Evolutionary conservation across 2,113 vertebrate genomes (phyloP).

Genomic region (Saguinus midas): DNA sequence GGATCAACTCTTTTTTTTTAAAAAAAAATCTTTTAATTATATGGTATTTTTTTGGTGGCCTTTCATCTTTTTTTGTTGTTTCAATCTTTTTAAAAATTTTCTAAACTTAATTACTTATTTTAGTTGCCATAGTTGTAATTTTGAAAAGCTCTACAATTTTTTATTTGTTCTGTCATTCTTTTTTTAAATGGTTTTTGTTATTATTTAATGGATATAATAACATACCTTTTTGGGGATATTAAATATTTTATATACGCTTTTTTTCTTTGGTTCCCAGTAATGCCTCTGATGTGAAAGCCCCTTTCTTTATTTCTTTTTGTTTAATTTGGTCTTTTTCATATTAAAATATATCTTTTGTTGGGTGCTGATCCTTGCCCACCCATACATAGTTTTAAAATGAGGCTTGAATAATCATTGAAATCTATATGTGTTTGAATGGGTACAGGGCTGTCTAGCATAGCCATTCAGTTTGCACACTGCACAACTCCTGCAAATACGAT

Average conservation of each 20-base stretch:
- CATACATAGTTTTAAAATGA: neutral
- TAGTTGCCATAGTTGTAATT: conserved; percentile 12
- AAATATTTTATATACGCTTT: neutral
- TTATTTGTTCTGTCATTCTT: neutral
- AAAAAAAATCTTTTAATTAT: neutral
- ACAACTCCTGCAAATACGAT: neutral
- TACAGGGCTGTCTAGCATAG: neutral
- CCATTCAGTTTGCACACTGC: neutral
- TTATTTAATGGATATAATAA: neutral
- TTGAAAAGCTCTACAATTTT: conserved; percentile 4
- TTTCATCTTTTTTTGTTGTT: neutral
- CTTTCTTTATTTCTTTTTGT: neutral
- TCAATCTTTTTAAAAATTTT: conserved; percentile 7
- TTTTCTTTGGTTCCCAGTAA: neutral
- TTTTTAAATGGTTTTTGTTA: neutral
- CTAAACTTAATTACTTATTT: neutral
- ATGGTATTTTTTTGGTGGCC: neutral
- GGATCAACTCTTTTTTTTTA: neutral
- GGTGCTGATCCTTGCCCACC: neutral
- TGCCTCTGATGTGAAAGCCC: neutral
- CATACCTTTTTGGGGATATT: neutral
- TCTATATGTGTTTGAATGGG: neutral
- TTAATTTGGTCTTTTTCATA: neutral
- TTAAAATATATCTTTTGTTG: neutral
- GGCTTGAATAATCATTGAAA: neutral